Evolutionary conservation across 2,888 invertebrate species (phyloP).

Genomic region (Thumatha senex): DNA sequence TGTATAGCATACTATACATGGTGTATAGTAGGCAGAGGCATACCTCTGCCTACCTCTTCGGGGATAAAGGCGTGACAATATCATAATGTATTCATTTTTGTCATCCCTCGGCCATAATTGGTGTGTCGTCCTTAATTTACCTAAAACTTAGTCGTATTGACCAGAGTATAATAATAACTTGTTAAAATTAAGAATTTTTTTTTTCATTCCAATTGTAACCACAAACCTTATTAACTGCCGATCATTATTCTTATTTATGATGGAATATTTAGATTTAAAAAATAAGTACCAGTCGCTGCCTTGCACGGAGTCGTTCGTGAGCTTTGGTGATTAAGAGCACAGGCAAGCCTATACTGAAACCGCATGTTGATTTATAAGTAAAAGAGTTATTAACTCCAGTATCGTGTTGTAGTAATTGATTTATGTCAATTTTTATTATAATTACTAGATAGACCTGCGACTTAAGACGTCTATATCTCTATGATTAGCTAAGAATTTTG

Average conservation of each 20-base stretch:
- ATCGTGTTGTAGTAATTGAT: conserved; percentile 34
- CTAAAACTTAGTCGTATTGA: too few relatives aligned
- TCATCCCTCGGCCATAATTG: too few relatives aligned
- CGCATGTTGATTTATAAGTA: conserved; percentile 31
- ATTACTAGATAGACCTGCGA: not conserved
- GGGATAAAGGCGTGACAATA: too few relatives aligned
- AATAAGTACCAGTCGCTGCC: conserved; percentile 26
- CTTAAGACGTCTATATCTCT: not conserved
- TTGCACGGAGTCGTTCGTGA: conserved; percentile 15
- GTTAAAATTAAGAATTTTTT: too few relatives aligned
- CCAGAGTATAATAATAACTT: too few relatives aligned
- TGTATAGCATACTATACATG: too few relatives aligned
- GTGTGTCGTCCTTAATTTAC: too few relatives aligned
- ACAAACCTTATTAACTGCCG: not conserved
- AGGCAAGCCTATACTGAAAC: conserved; percentile 18
- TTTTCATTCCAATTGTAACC: too few relatives aligned
- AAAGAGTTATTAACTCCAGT: conserved; percentile 38
- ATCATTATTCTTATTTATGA: conserved; percentile 33
- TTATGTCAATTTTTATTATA: conserved; percentile 25
- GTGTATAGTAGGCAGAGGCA: too few relatives aligned
- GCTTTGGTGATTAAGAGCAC: conserved; percentile 12
- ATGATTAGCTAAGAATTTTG: too few relatives aligned
- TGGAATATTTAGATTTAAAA: conserved; percentile 25
- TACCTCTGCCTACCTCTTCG: too few relatives aligned
- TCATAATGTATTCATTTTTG: too few relatives aligned